Conservation (phyloP, 2,113 vertebrate species). For the Martes martes region DNA sequence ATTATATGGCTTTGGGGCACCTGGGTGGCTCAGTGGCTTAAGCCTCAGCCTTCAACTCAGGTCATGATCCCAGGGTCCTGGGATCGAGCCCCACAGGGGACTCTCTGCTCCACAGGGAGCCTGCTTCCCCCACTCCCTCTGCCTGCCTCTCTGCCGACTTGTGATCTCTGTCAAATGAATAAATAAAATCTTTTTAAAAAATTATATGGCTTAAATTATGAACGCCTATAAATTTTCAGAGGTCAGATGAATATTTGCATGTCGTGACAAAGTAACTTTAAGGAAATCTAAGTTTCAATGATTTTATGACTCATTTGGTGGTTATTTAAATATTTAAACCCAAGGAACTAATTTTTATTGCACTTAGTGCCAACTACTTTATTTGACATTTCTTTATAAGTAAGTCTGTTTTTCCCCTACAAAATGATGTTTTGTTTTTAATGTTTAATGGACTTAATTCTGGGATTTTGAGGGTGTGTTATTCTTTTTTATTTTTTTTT, state of each 20-base stretch:
- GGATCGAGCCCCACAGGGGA: too few species aligned
- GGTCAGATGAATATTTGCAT: neutral
- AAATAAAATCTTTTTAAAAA: neutral
- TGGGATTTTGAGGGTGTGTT: neutral
- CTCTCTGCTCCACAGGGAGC: too few species aligned
- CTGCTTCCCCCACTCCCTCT: too few species aligned
- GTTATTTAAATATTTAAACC: slow-evolving; percentile 36
- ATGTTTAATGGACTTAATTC: neutral
- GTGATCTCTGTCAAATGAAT: too few species aligned
- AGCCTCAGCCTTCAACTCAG: too few species aligned
- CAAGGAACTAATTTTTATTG: slow-evolving; percentile 5
- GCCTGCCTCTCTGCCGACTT: too few species aligned
- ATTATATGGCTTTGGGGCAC: neutral
- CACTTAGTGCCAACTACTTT: neutral
- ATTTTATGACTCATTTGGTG: neutral
- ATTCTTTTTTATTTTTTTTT: neutral
- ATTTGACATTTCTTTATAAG: slow-evolving; percentile 34
- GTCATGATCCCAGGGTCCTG: too few species aligned
- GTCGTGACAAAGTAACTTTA: neutral
- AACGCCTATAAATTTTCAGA: neutral
- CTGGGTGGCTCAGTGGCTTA: too few species aligned
- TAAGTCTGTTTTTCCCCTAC: neutral
- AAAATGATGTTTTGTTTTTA: neutral
- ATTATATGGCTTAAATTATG: neutral
- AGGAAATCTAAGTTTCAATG: slow-evolving; percentile 3